These are phyloP conservation scores for Lacerta viridis DNA, from an alignment of 2,797 vertebrate genomes.

Conservation along the genomic window DNA sequence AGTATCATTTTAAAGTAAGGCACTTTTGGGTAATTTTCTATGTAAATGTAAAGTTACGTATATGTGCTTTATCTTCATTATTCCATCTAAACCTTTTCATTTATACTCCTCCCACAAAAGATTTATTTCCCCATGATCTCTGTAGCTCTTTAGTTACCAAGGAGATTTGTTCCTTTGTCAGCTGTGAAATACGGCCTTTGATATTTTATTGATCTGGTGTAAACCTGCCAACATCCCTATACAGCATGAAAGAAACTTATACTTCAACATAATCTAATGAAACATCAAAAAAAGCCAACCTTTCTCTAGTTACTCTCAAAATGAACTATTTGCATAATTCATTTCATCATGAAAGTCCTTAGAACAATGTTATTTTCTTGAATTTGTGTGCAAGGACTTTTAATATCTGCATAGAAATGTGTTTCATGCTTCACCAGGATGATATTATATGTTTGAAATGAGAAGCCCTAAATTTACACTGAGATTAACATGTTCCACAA, in stretches of 20 bases:
- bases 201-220: background rate
- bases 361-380: background rate
- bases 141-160: background rate
- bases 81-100: background rate
- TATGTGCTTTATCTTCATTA: background rate
- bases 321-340: background rate
- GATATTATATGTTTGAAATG: background rate
- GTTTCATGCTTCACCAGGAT: background rate
- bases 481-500: background rate
- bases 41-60: background rate
- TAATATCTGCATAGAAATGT: background rate
- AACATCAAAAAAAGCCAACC: background rate
- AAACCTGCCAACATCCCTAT: background rate
- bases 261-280: conserved; percentile 3
- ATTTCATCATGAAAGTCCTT: background rate
- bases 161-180: background rate
- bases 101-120: background rate
- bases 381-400: background rate
- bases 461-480: background rate
- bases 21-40: background rate
- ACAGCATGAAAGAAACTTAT: background rate
- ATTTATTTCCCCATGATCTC: background rate
- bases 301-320: background rate
- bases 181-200: background rate
- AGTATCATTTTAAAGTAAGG: background rate